Evolutionary conservation across 2,888 invertebrate genomes (phyloP), one percentile per base, ranked within the genome.

Genomic region (Ophion slaviceki): DNA sequence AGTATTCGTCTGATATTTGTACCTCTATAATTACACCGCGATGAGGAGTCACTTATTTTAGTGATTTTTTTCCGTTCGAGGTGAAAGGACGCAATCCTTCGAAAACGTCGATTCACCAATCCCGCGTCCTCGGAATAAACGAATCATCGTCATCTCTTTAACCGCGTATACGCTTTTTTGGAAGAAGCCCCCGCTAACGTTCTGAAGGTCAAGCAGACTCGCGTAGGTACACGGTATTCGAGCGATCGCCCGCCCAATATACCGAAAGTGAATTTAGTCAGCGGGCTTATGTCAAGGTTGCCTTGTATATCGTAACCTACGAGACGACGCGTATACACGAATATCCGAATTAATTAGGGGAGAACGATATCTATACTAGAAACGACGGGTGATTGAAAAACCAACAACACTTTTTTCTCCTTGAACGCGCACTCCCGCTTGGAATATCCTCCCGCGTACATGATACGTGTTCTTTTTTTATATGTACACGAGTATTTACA

Each of bases 381-480:
- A 47, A 28, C 40, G 81, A 57, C 17, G 61, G 36, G 11, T 74
- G 61, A 47, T 75, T 59, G 66, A 45, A 47, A 68, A 62, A 17
- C 76, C 61, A 57, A 53, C 77, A 61, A 82, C 61, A 72, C 53
- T 14, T 66, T 77, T 72, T 82, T 82, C 64, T 77, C 82, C 71
- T 82, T 71, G 77, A 77, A 64, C 32, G 28, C 24, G 11, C 53
- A 11, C 40, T 82, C 57, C 70, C 2, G 28, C 71, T 59, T 57
- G 66, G 64, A 62, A 61, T 45, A 45, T 45, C n/a, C 17, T 59
- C 11, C 45, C 45, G 59, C 17, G 64, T 66, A 64, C 53, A 53
- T 24, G 24, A 62, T 74, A 6, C n/a, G 14, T 75, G 47, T 76
- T 66, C 20, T 76, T 28, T 20, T 10, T 28, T 57, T 57, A 53